phyloP scores from a whole-genome alignment of 2,888 invertebrate genomes.

The Dyspetes luteomarginatus region DNA sequence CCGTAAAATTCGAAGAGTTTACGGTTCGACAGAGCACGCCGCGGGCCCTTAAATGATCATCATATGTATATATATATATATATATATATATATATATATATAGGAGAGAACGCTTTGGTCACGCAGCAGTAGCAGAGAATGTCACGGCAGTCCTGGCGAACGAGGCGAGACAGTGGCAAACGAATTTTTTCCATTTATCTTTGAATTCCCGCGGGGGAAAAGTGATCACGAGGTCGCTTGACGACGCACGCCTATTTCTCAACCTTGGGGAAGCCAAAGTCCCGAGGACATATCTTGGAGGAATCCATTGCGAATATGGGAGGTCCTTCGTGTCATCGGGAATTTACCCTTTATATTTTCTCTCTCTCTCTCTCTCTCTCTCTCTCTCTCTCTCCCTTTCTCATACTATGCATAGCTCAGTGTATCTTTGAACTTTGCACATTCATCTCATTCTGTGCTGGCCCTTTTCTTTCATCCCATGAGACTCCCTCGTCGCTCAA shows the following conservation, averaged over 20 bases:
- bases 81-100: background rate
- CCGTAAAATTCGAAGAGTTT: slow-evolving; percentile 72
- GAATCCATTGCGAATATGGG: slow-evolving; percentile 39
- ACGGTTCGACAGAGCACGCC: slow-evolving; percentile 57
- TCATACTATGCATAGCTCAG: background rate
- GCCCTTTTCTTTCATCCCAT: slow-evolving; percentile 14
- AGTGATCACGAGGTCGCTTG: slow-evolving; percentile 19
- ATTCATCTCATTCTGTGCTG: background rate
- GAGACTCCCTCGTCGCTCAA: slow-evolving; percentile 30
- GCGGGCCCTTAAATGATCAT: slow-evolving; percentile 57
- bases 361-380: slow-evolving; percentile 1
- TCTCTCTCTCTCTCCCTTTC: background rate
- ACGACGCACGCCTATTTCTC: slow-evolving; percentile 1
- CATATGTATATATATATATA: slow-evolving; percentile 20
- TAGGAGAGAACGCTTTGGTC: slow-evolving; percentile 4
- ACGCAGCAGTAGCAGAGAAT: slow-evolving; percentile 37
- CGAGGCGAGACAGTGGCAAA: slow-evolving; percentile 50
- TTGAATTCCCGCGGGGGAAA: slow-evolving; percentile 56
- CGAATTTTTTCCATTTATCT: slow-evolving; percentile 61
- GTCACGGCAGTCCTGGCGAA: slow-evolving; percentile 35
- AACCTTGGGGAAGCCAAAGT: slow-evolving; percentile 11
- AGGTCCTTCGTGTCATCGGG: slow-evolving; percentile 45
- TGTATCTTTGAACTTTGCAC: slow-evolving; percentile 13
- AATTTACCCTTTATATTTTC: slow-evolving; percentile 38
- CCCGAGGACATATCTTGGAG: background rate